These are phyloP conservation scores for Ischnus inquisitorius DNA, from an alignment of 2,888 invertebrate species.

Conservation along the genomic window DNA sequence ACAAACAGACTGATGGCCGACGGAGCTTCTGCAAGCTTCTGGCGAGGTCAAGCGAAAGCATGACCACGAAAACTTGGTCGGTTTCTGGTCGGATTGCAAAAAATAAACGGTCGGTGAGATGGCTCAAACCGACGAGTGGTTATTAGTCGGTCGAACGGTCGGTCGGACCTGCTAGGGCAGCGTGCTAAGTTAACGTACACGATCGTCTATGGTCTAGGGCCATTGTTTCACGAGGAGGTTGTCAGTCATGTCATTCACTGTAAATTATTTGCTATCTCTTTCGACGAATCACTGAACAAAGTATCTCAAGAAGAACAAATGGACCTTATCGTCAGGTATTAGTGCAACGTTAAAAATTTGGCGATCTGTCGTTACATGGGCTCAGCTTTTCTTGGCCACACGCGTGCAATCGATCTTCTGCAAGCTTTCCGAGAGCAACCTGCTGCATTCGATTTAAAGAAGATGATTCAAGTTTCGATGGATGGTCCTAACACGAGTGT, in stretches of 20 bases:
- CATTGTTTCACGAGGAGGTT: not conserved
- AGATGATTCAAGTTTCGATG: constrained; percentile 43
- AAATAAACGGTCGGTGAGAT: no score
- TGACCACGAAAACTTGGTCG: no score
- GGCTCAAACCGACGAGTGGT: no score
- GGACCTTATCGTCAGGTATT: constrained; percentile 18
- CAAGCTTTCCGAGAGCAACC: constrained; percentile 19
- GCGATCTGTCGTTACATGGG: not conserved
- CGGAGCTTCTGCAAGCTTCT: no score
- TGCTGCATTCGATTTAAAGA: constrained; percentile 17
- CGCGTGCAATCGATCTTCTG: constrained; percentile 1
- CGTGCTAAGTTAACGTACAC: not conserved
- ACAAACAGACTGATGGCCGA: no score
- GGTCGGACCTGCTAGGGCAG: no score
- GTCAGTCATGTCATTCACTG: not conserved
- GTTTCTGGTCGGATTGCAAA: no score
- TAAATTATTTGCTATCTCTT: not conserved
- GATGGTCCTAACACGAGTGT: constrained; percentile 49
- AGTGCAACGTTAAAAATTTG: not conserved
- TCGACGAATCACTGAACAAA: constrained; percentile 15
- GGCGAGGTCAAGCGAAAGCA: no score
- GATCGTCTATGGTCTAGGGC: not conserved
- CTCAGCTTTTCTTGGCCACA: constrained; percentile 11
- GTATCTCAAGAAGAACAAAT: constrained; percentile 10
- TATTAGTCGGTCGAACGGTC: no score